These are phyloP conservation scores for Eupeodes corollae DNA, from an alignment of 1,140 invertebrate species.

Conservation along the genomic window DNA sequence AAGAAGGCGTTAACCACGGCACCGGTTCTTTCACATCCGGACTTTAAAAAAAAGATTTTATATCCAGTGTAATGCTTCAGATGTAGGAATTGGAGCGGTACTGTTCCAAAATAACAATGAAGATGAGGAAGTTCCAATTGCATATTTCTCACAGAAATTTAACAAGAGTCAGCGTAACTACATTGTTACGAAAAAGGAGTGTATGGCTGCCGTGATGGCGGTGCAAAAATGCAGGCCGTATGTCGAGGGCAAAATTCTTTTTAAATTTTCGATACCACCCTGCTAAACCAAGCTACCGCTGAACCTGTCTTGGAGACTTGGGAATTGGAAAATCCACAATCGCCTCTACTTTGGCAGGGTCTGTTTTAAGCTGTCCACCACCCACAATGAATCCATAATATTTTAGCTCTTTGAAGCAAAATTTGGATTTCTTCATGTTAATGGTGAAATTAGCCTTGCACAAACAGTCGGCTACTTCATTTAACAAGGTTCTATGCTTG, in stretches of 20 bases:
- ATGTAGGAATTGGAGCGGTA: too few species aligned
- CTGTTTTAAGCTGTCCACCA: constrained; percentile 1
- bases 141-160: constrained; percentile 16
- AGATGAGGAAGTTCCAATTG: constrained; percentile 14
- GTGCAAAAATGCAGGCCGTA: constrained; percentile 37
- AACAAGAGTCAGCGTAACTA: constrained; percentile 24
- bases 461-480: not conserved
- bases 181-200: constrained; percentile 38
- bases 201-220: constrained; percentile 36
- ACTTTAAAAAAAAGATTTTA: too few species aligned
- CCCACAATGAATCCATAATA: not conserved
- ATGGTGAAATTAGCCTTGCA: constrained; percentile 38
- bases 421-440: constrained; percentile 36
- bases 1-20: not conserved
- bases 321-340: constrained; percentile 7
- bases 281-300: not conserved
- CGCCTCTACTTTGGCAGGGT: constrained; percentile 10
- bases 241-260: constrained; percentile 22
- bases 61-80: too few species aligned
- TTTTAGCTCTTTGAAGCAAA: constrained; percentile 7
- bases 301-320: not conserved
- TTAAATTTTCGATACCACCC: not conserved
- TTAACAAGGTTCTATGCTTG: not conserved
- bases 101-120: constrained; percentile 21
- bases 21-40: not conserved